Evolutionary conservation across 2,113 vertebrate genomes (phyloP), one percentile per base, ranked within the genome.

Genomic region (Origma solitaria): DNA sequence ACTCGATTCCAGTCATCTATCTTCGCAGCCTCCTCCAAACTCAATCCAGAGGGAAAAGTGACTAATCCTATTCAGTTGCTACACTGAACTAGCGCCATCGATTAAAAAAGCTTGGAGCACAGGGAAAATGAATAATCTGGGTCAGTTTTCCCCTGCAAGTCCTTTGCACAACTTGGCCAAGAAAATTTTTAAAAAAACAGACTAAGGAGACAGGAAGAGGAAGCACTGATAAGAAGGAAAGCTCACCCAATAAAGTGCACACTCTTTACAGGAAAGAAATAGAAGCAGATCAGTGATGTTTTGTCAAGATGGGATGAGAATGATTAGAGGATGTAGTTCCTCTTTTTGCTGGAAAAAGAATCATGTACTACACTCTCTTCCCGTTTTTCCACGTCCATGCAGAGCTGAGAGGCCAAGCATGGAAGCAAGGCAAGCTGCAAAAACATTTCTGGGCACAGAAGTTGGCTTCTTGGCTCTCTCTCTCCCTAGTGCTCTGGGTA

Each of bases 11-110:
- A 95, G 92, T 56, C 94, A 94, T 94, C 64, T 82, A 91, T 85
- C 72, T 93, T 88, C 92, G 82, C 91, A 94, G 83, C 49, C 83
- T 95, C 72, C 69, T 96, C 80, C 94, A 96, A 94, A 94, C 65
- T 92, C 18, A 0, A 53, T 91, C 88, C 92, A 86, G 92, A 82
- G 95, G 88, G 92, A 92, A 71, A 94, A 94, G 66, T 91, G 91
- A 84, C 83, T 92, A 94, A 92, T 94, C 91, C 88, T 89, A 86
- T 86, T 84, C 88, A 92, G 88, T 82, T 75, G 31, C 65, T 92
- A 65, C 28, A 38, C 64, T 75, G 80, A 93, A 71, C 71, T 84
- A 82, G 40, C 47, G 38, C 72, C 88, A 94, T 86, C 16, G 15
- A 93, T 81, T 94, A n/a, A 92, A 93, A 92, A 96, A 86, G 37